Conservation (phyloP, 2,113 vertebrate genomes). For the Bufo gargarizans region DNA sequence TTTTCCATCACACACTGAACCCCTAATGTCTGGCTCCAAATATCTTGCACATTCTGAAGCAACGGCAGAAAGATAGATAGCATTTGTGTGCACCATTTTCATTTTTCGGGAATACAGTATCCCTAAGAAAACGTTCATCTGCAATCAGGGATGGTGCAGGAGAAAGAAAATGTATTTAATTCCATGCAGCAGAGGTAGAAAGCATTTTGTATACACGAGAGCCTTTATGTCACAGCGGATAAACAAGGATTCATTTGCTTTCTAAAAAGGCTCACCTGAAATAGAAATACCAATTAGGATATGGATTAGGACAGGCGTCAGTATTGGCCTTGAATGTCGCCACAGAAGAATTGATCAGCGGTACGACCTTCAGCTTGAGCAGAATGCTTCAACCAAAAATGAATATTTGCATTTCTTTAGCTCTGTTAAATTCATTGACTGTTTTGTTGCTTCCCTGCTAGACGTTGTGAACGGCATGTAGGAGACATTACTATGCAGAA, state of each 20-base stretch:
- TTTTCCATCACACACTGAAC: constrained; percentile 9
- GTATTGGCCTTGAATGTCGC: constrained; percentile 48
- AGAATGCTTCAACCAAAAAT: constrained; percentile 28
- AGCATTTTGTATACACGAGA: neutral
- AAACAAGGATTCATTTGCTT: constrained; percentile 30
- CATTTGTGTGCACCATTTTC: neutral
- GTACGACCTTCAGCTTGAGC: constrained; percentile 39
- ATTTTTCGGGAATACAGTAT: neutral
- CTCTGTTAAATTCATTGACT: neutral
- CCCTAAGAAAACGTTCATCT: neutral
- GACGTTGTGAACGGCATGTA: neutral
- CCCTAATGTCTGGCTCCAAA: constrained; percentile 4
- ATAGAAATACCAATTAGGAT: constrained; percentile 49
- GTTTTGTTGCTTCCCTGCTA: neutral
- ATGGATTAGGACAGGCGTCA: constrained; percentile 55
- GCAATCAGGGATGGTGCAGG: neutral
- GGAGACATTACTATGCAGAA: neutral
- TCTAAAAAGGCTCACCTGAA: constrained; percentile 46
- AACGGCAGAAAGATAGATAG: neutral
- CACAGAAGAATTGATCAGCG: constrained; percentile 42
- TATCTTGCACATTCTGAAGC: neutral
- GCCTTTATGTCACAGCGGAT: neutral
- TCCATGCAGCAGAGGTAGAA: neutral
- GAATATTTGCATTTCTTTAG: constrained; percentile 31
- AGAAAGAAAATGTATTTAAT: constrained; percentile 13